phyloP scores from a whole-genome alignment of 2,113 vertebrate genomes.

The Hirundichthys speculiger region DNA sequence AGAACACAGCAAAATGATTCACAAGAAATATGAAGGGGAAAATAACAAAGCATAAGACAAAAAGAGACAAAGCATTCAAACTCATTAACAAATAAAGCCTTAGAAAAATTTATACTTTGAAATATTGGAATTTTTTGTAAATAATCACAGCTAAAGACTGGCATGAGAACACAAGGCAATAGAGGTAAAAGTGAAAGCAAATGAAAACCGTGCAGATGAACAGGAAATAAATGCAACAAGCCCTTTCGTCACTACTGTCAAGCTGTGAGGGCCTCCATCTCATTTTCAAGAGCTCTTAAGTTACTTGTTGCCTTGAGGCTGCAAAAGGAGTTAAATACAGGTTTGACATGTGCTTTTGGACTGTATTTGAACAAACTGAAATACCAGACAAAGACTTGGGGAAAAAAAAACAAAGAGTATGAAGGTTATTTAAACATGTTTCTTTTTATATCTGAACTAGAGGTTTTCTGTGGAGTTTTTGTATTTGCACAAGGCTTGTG shows the following conservation, averaged over 20 bases:
- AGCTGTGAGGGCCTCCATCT: slow-evolving; percentile 8
- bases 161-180: too few species aligned
- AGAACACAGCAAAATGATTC: slow-evolving; percentile 20
- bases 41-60: slow-evolving; percentile 3
- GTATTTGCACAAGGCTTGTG: not conserved
- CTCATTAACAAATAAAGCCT: not conserved
- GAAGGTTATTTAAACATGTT: not conserved
- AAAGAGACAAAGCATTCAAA: not conserved
- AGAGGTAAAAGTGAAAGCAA: too few species aligned
- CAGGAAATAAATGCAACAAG: slow-evolving; percentile 23
- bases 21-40: slow-evolving; percentile 8
- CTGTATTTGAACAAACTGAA: slow-evolving; percentile 6
- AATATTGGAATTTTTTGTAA: too few species aligned
- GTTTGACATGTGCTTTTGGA: slow-evolving; percentile 23
- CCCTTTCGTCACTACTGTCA: not conserved
- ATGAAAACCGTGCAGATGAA: slow-evolving; percentile 22
- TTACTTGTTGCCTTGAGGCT: not conserved
- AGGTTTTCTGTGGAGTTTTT: slow-evolving; percentile 37
- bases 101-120: too few species aligned
- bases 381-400: not conserved
- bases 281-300: slow-evolving; percentile 22
- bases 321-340: slow-evolving; percentile 31
- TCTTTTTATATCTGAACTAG: slow-evolving; percentile 9
- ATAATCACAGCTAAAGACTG: too few species aligned
- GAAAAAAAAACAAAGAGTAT: not conserved